A percentile compares a stretch with the other conserved stretches of the same genome.
Evolutionary conservation across 23 tunicate genomes (phyloP).

Genomic region (Styela plicata): DNA sequence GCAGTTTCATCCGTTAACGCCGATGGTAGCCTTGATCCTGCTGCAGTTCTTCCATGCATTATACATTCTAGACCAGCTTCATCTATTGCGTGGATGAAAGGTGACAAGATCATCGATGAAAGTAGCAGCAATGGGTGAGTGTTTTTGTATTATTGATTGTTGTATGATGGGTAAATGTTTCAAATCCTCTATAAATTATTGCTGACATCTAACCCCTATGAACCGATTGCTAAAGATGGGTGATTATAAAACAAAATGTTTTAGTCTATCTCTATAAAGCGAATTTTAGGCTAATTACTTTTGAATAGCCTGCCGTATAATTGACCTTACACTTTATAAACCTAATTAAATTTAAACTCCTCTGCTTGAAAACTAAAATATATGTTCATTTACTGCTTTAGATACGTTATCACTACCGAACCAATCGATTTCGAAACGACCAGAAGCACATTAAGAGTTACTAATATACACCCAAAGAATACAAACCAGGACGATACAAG

Average conservation of each 20-base stretch:
- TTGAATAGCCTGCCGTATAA: too few species aligned
- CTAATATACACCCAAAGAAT: background rate
- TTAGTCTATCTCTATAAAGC: too few species aligned
- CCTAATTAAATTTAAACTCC: too few species aligned
- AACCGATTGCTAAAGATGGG: too few species aligned
- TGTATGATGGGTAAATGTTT: background rate
- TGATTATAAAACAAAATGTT: too few species aligned
- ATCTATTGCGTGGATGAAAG: slow-evolving; percentile 9
- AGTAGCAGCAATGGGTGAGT: background rate
- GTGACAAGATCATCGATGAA: background rate
- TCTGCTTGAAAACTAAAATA: too few species aligned
- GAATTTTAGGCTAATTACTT: too few species aligned
- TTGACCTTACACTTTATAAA: too few species aligned
- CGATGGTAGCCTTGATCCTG: background rate
- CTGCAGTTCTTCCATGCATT: slow-evolving; percentile 2
- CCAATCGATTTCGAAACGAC: slow-evolving; percentile 5
- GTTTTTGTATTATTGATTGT: background rate
- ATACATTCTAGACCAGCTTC: slow-evolving; percentile 1
- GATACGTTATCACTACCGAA: too few species aligned
- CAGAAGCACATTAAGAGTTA: slow-evolving; percentile 5
- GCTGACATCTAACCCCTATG: too few species aligned
- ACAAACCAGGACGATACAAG: background rate
- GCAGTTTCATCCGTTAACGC: slow-evolving; percentile 4
- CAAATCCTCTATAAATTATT: too few species aligned
- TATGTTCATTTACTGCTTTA: too few species aligned